Conservation (phyloP, 2,888 invertebrate genomes). For the Myathropa florea region DNA sequence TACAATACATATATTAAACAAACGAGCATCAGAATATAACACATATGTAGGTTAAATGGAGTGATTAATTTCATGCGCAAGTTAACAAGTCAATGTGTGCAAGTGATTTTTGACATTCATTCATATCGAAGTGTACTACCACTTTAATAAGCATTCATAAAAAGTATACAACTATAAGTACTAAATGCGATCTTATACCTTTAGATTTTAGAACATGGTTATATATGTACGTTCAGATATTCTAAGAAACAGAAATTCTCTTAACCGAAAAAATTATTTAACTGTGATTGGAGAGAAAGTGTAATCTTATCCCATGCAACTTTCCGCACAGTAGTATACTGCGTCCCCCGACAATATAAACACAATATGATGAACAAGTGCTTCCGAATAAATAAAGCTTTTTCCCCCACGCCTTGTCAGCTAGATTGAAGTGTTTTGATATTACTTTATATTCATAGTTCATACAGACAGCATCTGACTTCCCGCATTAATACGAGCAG, state of each 20-base stretch:
- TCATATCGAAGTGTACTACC: not conserved
- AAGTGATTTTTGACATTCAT: not conserved
- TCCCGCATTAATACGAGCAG: not conserved
- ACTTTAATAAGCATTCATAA: not conserved
- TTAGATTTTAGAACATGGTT: too few relatives aligned
- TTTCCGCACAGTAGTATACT: not conserved
- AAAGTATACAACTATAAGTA: not conserved
- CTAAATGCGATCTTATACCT: not conserved
- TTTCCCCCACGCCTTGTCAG: not conserved
- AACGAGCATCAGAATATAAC: too few relatives aligned
- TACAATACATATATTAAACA: too few relatives aligned
- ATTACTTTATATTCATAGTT: slow-evolving; percentile 15
- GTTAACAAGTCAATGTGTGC: not conserved
- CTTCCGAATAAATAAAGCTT: not conserved
- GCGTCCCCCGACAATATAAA: not conserved
- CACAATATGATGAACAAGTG: not conserved
- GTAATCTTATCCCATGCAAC: not conserved
- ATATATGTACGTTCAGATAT: too few relatives aligned
- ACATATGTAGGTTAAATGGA: too few relatives aligned
- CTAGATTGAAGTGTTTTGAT: slow-evolving; percentile 7
- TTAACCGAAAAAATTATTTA: not conserved
- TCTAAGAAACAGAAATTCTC: too few relatives aligned
- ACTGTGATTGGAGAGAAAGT: not conserved
- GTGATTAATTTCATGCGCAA: not conserved
- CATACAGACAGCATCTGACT: not conserved